phyloP scores from a whole-genome alignment of 2,888 invertebrate species.

The Cephus spinipes region DNA sequence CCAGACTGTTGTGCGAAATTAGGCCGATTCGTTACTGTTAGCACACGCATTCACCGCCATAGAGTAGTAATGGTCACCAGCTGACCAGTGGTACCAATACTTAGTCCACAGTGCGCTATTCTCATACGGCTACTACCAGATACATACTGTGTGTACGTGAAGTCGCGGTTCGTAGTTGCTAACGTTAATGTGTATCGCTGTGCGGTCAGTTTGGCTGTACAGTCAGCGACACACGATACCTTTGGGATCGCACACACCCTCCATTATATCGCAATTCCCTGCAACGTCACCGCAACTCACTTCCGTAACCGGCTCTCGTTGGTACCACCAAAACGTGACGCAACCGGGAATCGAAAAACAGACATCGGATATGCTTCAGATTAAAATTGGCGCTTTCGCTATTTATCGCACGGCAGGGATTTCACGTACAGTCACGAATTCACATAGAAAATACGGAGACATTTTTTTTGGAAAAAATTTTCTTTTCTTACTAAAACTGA shows the following conservation, averaged over 20 bases:
- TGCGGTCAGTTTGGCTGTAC: conserved; percentile 30
- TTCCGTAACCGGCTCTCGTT: not conserved
- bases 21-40: not conserved
- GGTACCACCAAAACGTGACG: not conserved
- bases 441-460: not conserved
- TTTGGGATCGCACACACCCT: conserved; percentile 24
- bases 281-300: conserved; percentile 16
- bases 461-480: not conserved
- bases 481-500: not conserved
- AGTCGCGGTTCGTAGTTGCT: conserved; percentile 1
- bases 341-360: not conserved
- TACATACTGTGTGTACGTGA: not conserved
- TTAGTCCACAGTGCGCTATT: not conserved
- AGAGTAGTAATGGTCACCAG: not conserved
- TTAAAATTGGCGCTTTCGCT: not conserved
- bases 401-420: not conserved
- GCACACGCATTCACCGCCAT: not conserved
- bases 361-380: not conserved
- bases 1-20: not conserved
- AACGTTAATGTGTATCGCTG: conserved; percentile 25
- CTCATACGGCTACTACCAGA: not conserved
- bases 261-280: conserved; percentile 27
- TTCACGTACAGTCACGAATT: not conserved
- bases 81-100: not conserved
- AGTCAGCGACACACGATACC: conserved; percentile 27